Conservation (phyloP, 2,888 invertebrate genomes). For the Lottia scabra region DNA sequence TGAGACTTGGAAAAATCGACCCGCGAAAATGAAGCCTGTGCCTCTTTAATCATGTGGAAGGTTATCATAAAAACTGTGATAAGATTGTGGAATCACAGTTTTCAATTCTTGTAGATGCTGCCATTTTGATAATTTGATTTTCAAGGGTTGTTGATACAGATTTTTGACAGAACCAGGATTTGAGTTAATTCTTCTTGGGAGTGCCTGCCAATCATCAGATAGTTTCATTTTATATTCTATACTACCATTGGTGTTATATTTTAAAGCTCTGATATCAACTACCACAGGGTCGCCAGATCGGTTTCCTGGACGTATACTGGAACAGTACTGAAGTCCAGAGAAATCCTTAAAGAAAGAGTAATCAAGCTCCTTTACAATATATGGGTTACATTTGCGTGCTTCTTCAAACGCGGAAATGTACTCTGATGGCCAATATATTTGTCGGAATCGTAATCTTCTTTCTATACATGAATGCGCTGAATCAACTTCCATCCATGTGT, state of each 20-base stretch:
- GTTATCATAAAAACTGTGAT: too few species aligned
- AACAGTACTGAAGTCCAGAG: slow-evolving; percentile 17
- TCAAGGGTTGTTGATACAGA: too few species aligned
- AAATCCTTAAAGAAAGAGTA: slow-evolving; percentile 24
- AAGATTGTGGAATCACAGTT: not conserved
- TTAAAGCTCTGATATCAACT: slow-evolving; percentile 19
- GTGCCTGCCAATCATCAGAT: too few species aligned
- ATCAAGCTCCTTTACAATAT: slow-evolving; percentile 26
- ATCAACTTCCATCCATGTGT: slow-evolving; percentile 31
- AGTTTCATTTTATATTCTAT: not conserved
- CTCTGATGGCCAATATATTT: slow-evolving; percentile 18
- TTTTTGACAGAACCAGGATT: not conserved
- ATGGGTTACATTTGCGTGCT: slow-evolving; percentile 8
- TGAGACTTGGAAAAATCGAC: too few species aligned
- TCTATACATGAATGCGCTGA: slow-evolving; percentile 25
- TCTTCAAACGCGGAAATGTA: slow-evolving; percentile 5
- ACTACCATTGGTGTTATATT: slow-evolving; percentile 20
- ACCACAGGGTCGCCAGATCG: slow-evolving; percentile 24
- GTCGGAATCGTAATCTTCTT: slow-evolving; percentile 15
- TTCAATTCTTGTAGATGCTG: not conserved
- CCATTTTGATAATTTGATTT: not conserved
- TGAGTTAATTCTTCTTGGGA: not conserved
- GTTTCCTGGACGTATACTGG: slow-evolving; percentile 23
- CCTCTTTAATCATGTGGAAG: too few species aligned
- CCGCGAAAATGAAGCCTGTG: too few species aligned